phyloP scores from a whole-genome alignment of 23 tunicate genomes.

The Ascidia mentula region DNA sequence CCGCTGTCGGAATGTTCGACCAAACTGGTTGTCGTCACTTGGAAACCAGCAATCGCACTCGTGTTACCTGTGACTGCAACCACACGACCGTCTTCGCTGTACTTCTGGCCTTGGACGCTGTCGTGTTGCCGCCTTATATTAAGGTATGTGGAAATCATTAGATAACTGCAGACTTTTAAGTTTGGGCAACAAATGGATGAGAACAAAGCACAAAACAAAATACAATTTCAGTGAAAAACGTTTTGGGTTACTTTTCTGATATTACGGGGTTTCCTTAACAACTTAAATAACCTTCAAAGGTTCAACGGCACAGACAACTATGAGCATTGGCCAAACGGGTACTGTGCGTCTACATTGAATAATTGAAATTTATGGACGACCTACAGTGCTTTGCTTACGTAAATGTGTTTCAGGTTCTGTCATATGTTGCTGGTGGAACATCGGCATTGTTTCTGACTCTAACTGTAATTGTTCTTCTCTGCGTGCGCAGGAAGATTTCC shows the following conservation, averaged over 20 bases:
- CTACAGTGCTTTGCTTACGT: too few relatives aligned
- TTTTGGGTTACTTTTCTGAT: too few relatives aligned
- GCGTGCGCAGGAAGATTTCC: neutral
- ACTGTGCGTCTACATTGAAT: too few relatives aligned
- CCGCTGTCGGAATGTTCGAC: neutral
- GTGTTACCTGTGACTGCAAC: slow-evolving; percentile 1
- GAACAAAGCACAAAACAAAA: too few relatives aligned
- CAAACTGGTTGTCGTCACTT: neutral
- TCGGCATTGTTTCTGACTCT: neutral
- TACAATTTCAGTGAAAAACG: too few relatives aligned
- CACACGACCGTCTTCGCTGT: slow-evolving; percentile 13
- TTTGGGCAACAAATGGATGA: too few relatives aligned
- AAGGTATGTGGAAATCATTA: neutral
- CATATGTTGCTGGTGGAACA: neutral
- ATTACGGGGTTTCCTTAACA: too few relatives aligned
- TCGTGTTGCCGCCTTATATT: neutral
- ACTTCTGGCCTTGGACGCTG: slow-evolving; percentile 6
- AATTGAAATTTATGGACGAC: too few relatives aligned
- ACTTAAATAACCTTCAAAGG: too few relatives aligned
- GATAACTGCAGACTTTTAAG: too few relatives aligned
- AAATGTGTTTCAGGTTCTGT: slow-evolving; percentile 7
- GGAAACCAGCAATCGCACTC: neutral
- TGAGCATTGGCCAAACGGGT: too few relatives aligned
- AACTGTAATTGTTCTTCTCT: neutral
- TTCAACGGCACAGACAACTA: too few relatives aligned